A percentile compares a stretch with the other conserved stretches of the same genome.
These are phyloP conservation scores for Mellivora capensis DNA, from an alignment of 2,113 vertebrate genomes.

Conservation along the genomic window DNA sequence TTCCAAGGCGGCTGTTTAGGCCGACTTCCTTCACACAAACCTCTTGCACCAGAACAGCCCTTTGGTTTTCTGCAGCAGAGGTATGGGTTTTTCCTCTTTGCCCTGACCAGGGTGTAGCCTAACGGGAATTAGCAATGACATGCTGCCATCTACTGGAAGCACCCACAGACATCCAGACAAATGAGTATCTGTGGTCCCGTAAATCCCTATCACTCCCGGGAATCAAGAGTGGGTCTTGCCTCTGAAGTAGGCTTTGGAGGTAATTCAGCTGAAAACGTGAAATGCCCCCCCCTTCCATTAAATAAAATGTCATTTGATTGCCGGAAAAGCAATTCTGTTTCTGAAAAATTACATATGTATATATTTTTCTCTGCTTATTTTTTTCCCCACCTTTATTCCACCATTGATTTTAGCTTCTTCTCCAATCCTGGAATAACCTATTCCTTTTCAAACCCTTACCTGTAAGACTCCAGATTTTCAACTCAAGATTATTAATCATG, in stretches of 20 bases:
- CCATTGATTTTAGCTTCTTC: neutral
- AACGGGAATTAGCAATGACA: conserved; percentile 59
- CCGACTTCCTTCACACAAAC: neutral
- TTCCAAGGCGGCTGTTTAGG: rapidly evolving
- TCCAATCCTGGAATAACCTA: neutral
- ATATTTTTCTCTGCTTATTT: neutral
- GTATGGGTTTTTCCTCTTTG: conserved; percentile 40
- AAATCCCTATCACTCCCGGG: neutral
- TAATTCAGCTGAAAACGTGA: neutral
- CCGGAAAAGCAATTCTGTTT: neutral
- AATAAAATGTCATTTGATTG: neutral
- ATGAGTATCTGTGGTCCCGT: rapidly evolving
- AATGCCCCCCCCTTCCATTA: neutral
- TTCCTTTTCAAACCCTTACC: neutral
- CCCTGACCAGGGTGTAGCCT: neutral
- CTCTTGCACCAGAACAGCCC: neutral
- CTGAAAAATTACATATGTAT: neutral
- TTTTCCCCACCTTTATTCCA: neutral
- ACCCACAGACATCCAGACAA: neutral
- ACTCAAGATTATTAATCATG: neutral
- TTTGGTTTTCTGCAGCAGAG: conserved; percentile 7
- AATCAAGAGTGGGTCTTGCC: neutral
- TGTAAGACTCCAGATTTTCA: neutral
- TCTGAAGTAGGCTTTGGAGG: neutral
- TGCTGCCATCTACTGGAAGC: conserved; percentile 84